Conservation (phyloP, 2,888 invertebrate genomes). For the Leucozona laternaria region DNA sequence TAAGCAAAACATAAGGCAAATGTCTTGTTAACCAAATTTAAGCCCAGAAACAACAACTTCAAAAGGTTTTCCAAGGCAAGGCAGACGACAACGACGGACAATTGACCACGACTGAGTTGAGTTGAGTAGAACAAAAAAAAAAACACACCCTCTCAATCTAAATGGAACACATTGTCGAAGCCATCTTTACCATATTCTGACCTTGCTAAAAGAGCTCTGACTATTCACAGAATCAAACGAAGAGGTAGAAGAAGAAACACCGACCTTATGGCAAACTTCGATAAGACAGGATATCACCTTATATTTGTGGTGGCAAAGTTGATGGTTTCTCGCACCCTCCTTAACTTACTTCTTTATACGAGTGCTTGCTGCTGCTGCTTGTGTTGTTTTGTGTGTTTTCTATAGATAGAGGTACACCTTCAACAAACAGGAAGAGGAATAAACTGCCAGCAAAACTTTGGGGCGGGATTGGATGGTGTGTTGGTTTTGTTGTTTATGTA, state of each 20-base stretch:
- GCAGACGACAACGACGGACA: conserved; percentile 9
- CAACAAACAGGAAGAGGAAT: background rate
- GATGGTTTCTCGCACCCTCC: background rate
- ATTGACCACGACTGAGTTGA: conserved; percentile 22
- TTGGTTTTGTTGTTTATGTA: conserved; percentile 6
- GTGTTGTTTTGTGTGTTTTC: conserved; percentile 22
- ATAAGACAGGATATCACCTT: conserved; percentile 46
- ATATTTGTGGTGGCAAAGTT: conserved; percentile 10
- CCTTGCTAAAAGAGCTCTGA: background rate
- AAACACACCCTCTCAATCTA: conserved; percentile 18
- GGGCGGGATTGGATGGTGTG: background rate
- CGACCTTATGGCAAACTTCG: conserved; percentile 47
- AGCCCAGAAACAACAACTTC: conserved; percentile 17
- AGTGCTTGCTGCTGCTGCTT: background rate
- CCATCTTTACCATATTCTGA: conserved; percentile 12
- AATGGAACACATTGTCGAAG: conserved; percentile 23
- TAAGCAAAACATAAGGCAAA: conserved; percentile 67
- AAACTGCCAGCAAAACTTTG: conserved; percentile 5
- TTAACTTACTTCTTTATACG: background rate
- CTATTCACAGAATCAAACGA: background rate
- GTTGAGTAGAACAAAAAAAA: background rate
- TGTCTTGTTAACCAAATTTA: conserved; percentile 67
- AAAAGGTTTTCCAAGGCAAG: conserved; percentile 38
- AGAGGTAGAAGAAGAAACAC: background rate
- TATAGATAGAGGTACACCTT: background rate